Base-by-base conservation (phyloP, 2,888 invertebrate species). In the Antitype chi region DNA sequence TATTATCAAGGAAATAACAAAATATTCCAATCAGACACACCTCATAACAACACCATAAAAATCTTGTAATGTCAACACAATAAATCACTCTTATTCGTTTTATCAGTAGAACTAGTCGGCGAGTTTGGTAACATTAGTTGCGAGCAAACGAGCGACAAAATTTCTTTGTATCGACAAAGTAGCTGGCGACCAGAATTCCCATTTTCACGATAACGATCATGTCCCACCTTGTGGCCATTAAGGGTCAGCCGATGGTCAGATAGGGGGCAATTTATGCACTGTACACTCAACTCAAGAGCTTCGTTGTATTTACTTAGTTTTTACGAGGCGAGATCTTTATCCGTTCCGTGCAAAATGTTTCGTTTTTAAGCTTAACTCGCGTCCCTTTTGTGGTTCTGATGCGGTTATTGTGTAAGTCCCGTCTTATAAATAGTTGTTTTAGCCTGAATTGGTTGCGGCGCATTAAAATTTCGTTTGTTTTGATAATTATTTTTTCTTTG, bases 191-290 rank as follows among this genome's bases (percentile, higher is more conserved):
- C 92, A 93, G 93, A 94, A 93, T 93, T 93, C 94, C 94, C 92
- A 94, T 95, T 95, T 94, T 91, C 88, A 81, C 92, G 96, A 96
- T 96, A 95, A 95, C 91, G 89, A 96, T 96, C 96, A 74, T 92
- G 95, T 95, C 95, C 94, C 94, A 95, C 95, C 95, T 95, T 90
- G 92, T 90, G 92, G 91, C 95, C 93, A 95, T 95, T 96, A 96
- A 89, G 92, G 95, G 96, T 94, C 96, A 95, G 93, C 93, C 94
- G 95, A 95, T 95, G 94, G 94, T 87, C 93, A 94, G 95, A 96
- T 96, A 95, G 91, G 91, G 90, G 91, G 90, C 94, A 94, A 96
- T 95, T 96, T 95, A 95, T 95, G 94, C 95, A 95, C 93, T 94
- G 94, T 93, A 94, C 93, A 94, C 94, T 95, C 93, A 93, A 94